Conservation (phyloP, 2,888 invertebrate genomes). For the Pristionchus arcanus region DNA sequence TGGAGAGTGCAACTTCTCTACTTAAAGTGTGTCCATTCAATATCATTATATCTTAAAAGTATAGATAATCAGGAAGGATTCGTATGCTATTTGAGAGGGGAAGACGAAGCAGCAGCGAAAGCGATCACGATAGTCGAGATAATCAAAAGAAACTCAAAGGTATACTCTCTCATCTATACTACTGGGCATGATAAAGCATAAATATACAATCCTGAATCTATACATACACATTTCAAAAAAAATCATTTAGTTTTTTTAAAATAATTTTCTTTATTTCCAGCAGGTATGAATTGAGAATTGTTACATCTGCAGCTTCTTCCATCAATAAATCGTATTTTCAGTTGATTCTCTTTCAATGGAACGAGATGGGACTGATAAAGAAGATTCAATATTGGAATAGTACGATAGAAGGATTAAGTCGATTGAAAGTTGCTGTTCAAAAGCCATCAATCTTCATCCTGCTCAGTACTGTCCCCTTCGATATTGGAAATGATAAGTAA, state of each 20-base stretch:
- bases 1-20: not conserved
- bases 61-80: constrained; percentile 21
- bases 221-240: too few species aligned
- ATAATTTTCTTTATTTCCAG: too few species aligned
- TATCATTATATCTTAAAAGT: not conserved
- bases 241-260: too few species aligned
- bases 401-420: constrained; percentile 10
- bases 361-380: constrained; percentile 9
- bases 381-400: constrained; percentile 52
- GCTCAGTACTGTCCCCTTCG: not conserved
- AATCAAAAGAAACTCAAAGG: constrained; percentile 43
- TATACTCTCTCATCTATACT: too few species aligned
- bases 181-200: too few species aligned
- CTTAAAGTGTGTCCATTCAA: not conserved
- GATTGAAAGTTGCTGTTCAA: constrained; percentile 36
- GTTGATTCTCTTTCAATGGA: constrained; percentile 56
- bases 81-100: constrained; percentile 26
- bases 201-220: too few species aligned
- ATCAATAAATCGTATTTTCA: not conserved
- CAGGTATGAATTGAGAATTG: too few species aligned
- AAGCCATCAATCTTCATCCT: constrained; percentile 51
- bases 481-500: constrained; percentile 30
- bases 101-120: constrained; percentile 4
- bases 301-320: too few species aligned
- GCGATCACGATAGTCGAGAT: constrained; percentile 40